Percentiles rank a stretch among this genome's conserved stretches.
These are phyloP conservation scores for Calyptomena viridis DNA, from an alignment of 2,113 vertebrate genomes.

Conservation along the genomic window DNA sequence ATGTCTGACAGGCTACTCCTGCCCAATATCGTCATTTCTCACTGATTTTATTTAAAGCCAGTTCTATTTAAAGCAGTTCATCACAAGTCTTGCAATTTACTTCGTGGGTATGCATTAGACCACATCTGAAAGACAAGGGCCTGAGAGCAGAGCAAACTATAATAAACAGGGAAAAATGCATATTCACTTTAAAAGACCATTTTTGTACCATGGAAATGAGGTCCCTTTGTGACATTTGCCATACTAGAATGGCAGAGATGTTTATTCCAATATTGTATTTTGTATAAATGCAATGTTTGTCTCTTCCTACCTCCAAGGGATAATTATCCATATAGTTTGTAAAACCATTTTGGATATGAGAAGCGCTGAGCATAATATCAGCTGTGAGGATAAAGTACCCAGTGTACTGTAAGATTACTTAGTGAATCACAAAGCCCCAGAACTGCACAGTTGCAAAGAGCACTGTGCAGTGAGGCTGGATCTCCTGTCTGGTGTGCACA, in stretches of 20 bases:
- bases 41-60: background rate
- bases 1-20: background rate
- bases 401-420: background rate
- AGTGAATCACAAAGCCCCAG: background rate
- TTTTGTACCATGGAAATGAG: background rate
- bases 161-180: background rate
- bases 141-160: background rate
- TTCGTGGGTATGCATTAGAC: background rate
- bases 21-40: background rate
- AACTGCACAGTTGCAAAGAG: background rate
- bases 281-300: background rate
- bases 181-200: background rate
- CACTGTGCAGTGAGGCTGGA: background rate
- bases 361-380: background rate
- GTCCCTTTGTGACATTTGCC: background rate
- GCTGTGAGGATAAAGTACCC: background rate
- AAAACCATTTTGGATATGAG: background rate
- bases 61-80: background rate
- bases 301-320: background rate
- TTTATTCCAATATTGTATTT: constrained; percentile 5
- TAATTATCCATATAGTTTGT: background rate
- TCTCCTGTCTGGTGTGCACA: background rate
- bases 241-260: background rate
- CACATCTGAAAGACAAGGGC: background rate
- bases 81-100: background rate